A percentile compares a stretch with the other conserved stretches of the same genome.
phyloP scores from a whole-genome alignment of 2,888 invertebrate genomes.

The Dicyrtomina minuta region DNA sequence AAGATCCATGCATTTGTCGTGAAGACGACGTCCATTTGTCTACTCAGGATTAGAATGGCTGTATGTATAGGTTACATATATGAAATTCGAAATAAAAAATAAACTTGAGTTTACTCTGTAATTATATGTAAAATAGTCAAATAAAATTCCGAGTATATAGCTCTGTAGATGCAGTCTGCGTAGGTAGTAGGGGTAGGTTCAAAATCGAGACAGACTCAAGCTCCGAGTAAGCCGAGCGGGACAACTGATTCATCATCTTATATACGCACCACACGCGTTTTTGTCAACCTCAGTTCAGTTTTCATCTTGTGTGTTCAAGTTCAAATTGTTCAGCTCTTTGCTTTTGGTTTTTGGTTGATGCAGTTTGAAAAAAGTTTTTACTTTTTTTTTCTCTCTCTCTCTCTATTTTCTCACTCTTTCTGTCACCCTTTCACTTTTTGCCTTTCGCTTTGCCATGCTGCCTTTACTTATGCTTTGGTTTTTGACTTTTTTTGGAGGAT shows the following conservation, averaged over 20 bases:
- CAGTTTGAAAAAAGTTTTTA: constrained; percentile 25
- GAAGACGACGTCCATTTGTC: too few species aligned
- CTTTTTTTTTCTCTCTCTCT: constrained; percentile 18
- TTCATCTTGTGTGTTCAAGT: background rate
- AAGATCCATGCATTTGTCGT: too few species aligned
- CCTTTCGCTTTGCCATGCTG: too few species aligned
- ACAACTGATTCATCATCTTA: constrained; percentile 33
- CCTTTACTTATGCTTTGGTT: too few species aligned
- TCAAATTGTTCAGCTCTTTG: background rate
- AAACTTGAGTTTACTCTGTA: too few species aligned
- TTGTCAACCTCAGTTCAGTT: constrained; percentile 14
- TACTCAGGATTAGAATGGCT: too few species aligned
- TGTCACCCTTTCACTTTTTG: constrained; percentile 7
- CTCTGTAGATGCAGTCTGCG: too few species aligned
- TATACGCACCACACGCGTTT: constrained; percentile 29
- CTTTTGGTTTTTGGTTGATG: constrained; percentile 12
- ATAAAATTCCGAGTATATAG: too few species aligned
- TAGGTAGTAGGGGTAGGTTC: too few species aligned
- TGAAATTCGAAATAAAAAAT: too few species aligned
- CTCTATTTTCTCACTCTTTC: background rate
- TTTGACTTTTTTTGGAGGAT: background rate
- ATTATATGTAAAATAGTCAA: too few species aligned
- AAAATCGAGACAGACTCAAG: constrained; percentile 7
- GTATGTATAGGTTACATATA: too few species aligned
- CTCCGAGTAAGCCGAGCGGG: constrained; percentile 18